phyloP scores from a whole-genome alignment of 2,888 invertebrate species.

The Erebia epiphron region DNA sequence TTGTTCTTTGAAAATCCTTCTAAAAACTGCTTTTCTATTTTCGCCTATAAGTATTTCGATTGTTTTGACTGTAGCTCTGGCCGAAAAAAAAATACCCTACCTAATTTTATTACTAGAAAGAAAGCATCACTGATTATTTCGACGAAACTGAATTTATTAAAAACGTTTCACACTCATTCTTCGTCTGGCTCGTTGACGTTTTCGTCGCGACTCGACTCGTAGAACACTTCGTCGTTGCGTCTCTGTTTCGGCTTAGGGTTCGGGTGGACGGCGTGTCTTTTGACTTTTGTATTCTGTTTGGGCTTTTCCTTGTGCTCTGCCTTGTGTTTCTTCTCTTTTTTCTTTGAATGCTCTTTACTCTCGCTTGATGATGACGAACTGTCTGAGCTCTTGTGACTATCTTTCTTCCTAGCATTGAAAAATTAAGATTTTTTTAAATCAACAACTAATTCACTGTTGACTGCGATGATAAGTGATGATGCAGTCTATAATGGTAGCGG shows the following conservation, averaged over 20 bases:
- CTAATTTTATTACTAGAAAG: neutral
- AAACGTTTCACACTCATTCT: conserved; percentile 39
- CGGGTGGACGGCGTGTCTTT: conserved; percentile 20
- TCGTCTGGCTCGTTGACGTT: conserved; percentile 70
- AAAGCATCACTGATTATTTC: neutral
- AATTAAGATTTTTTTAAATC: too few species aligned
- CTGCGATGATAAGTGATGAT: too few species aligned
- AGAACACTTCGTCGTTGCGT: conserved; percentile 51
- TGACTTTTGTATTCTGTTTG: conserved; percentile 24
- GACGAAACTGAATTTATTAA: conserved; percentile 3
- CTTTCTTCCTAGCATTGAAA: conserved; percentile 23
- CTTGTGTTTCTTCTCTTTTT: conserved; percentile 20
- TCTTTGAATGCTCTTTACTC: conserved; percentile 28
- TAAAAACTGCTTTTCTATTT: too few species aligned
- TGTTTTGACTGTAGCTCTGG: too few species aligned
- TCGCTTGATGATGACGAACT: conserved; percentile 38
- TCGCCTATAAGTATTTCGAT: too few species aligned
- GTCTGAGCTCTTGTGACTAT: conserved; percentile 40
- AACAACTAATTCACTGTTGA: too few species aligned
- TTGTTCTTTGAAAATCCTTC: too few species aligned
- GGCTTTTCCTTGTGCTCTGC: conserved; percentile 29
- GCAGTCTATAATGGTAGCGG: too few species aligned
- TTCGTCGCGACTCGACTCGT: conserved; percentile 71
- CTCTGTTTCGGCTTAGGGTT: neutral
- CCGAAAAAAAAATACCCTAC: too few species aligned